These are phyloP conservation scores for Leuciscus idus DNA, from an alignment of 2,113 vertebrate genomes.

Conservation along the genomic window DNA sequence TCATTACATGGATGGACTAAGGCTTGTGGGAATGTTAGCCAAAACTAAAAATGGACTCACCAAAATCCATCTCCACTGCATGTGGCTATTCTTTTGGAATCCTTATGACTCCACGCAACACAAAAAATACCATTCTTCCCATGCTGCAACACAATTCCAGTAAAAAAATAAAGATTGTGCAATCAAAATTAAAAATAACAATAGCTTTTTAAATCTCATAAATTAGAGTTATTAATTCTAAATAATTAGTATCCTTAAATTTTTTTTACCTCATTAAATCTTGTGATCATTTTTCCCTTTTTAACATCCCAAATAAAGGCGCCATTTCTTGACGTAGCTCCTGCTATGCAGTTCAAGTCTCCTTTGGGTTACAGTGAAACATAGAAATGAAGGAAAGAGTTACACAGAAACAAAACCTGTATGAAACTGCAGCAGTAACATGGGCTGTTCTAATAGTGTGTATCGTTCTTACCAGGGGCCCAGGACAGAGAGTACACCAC, in stretches of 20 bases:
- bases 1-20: not conserved
- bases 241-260: not conserved
- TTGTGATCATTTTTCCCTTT: constrained; percentile 92
- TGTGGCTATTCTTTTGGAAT: constrained; percentile 96
- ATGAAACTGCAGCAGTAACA: not conserved
- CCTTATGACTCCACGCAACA: constrained; percentile 98
- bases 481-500: constrained; percentile 97
- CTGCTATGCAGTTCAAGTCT: constrained; percentile 94
- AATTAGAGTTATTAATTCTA: not conserved
- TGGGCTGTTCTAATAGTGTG: not conserved
- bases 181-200: not conserved
- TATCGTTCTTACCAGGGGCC: constrained; percentile 86
- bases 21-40: not conserved
- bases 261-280: constrained; percentile 89
- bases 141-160: constrained; percentile 79
- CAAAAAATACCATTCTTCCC: constrained; percentile 97
- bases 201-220: not conserved
- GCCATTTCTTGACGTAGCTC: constrained; percentile 91
- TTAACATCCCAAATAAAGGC: constrained; percentile 96
- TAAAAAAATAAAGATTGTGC: not conserved
- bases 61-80: constrained; percentile 96
- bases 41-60: constrained; percentile 72
- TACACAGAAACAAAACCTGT: not conserved
- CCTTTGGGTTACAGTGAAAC: constrained; percentile 72
- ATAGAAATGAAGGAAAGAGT: not conserved